Percentiles rank a stretch among this genome's conserved stretches.
These are phyloP conservation scores for Thalpophila matura DNA, from an alignment of 2,888 invertebrate genomes.

Conservation along the genomic window DNA sequence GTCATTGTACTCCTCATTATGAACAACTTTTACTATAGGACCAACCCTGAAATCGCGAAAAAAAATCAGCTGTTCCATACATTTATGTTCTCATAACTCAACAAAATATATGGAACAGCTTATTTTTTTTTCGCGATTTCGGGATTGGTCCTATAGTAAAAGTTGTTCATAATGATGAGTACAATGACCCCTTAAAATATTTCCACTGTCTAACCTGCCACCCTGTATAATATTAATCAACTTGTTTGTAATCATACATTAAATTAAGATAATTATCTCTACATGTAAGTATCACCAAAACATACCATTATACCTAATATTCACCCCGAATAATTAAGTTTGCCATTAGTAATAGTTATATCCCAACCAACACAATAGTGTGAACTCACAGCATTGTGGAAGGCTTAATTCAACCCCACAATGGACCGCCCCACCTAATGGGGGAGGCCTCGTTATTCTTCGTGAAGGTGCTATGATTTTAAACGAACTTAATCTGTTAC, in stretches of 20 bases:
- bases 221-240: neutral
- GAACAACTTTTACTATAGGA: no score
- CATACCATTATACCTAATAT: slow-evolving; percentile 18
- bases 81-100: no score
- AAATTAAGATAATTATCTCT: neutral
- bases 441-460: slow-evolving; percentile 62
- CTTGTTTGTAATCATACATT: neutral
- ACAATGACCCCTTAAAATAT: no score
- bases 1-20: no score
- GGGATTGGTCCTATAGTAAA: no score
- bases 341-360: slow-evolving; percentile 31
- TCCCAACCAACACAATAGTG: slow-evolving; percentile 54
- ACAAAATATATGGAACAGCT: no score
- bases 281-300: neutral
- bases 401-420: slow-evolving; percentile 66
- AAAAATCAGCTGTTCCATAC: no score
- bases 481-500: slow-evolving; percentile 41
- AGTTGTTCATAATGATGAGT: no score
- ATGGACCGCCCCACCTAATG: slow-evolving; percentile 64
- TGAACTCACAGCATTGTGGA: slow-evolving; percentile 67
- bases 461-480: slow-evolving; percentile 41
- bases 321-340: slow-evolving; percentile 24
- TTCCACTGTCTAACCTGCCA: no score
- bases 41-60: no score
- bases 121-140: no score